Evolutionary conservation across 2,888 invertebrate genomes (phyloP), one percentile per base, ranked within the genome.

Genomic region (Erpobdella octoculata): DNA sequence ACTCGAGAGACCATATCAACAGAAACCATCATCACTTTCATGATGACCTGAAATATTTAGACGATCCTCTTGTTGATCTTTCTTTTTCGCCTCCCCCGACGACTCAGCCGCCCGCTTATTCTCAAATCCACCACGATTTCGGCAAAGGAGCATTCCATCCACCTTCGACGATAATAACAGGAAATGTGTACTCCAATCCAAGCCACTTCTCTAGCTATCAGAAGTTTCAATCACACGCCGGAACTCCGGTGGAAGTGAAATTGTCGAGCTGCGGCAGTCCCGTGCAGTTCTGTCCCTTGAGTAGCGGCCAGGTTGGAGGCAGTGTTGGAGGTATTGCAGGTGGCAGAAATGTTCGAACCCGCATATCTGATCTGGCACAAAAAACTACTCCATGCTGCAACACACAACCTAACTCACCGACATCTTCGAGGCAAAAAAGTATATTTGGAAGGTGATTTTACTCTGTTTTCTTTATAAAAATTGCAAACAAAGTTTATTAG

Each of bases 391-490:
- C 48, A 28, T 48, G 62, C 46, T 71, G 67, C 67, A 71, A 31
- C 67, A 71, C 71, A 31, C 67, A 67, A 28, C 71, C 71, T 9
- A 71, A 71, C 67, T 71, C 71, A 18, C 71, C 71, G 18, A 71
- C 71, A 2, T 59, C 67, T 28, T 59, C 59, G n/a, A 46, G 67
- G 33, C 66, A 71, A 31, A 65, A 59, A 36, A 67, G 66, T n/a
- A 58, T 71, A 15, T 71, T 71, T 58, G 71, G 71, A n/a, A 69
- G 36, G 69, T 69, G 15, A 15, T 3, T 58, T 58, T 6, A 25
- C 25, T 9, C 18, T 48, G 18, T 9, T 6, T 48, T 48, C n/a
- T n/a, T n/a, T n/a, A n/a, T n/a, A n/a, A n/a, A n/a, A n/a, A n/a
- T n/a, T n/a, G n/a, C n/a, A n/a, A n/a, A n/a, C n/a, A n/a, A n/a